Percentiles rank a stretch among this genome's conserved stretches.
These are phyloP conservation scores for Hemiscyllium ocellatum DNA, from an alignment of 2,113 vertebrate species.

Conservation along the genomic window DNA sequence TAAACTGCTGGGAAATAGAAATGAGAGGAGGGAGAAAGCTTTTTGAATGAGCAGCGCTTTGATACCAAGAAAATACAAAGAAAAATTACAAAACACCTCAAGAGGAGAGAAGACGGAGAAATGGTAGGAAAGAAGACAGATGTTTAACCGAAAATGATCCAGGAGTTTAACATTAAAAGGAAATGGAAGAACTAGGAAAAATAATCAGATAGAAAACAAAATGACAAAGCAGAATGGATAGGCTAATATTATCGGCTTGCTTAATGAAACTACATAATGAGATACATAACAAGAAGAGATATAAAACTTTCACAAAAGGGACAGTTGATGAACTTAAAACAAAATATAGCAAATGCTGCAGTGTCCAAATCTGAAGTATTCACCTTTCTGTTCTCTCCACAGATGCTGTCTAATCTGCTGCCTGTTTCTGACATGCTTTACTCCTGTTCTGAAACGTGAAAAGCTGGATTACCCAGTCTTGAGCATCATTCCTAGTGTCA, in stretches of 20 bases:
- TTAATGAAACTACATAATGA: neutral
- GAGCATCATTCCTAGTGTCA: neutral
- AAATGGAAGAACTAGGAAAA: neutral
- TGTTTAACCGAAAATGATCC: neutral
- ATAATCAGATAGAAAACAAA: neutral
- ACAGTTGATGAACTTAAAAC: neutral
- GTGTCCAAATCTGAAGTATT: neutral
- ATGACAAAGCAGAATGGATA: neutral
- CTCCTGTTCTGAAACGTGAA: neutral
- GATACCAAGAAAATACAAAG: neutral
- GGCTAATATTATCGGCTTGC: neutral
- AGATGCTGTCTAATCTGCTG: neutral
- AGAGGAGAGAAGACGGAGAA: neutral
- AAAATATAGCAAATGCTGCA: neutral
- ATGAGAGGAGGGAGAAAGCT: neutral
- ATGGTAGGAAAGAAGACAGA: neutral
- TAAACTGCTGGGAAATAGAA: neutral
- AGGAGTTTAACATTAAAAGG: neutral
- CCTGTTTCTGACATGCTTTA: neutral
- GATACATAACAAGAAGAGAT: neutral
- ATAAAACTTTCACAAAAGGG: neutral
- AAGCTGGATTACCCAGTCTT: neutral
- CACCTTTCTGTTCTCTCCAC: neutral
- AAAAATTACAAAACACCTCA: neutral
- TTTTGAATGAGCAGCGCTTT: neutral